Conservation (phyloP, 2,113 vertebrate species). For the Eptatretus burgeri region DNA sequence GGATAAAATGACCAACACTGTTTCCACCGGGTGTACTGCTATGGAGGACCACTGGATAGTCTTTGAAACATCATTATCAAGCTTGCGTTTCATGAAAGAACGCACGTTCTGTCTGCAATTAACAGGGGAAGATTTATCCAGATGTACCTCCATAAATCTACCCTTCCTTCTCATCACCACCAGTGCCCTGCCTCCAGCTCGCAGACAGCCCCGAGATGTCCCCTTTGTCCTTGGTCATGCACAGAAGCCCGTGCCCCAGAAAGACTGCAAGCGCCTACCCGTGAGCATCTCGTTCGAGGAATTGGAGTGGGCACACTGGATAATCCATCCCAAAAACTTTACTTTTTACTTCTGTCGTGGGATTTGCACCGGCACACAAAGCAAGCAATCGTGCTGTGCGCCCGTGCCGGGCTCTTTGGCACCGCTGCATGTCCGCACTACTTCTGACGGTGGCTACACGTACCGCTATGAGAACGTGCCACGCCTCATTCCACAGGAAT, state of each 20-base stretch:
- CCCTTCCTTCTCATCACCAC: no score
- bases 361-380: constrained; percentile 28
- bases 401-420: constrained; percentile 43
- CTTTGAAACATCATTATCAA: no score
- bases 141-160: no score
- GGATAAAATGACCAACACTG: no score
- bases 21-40: no score
- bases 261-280: constrained; percentile 27
- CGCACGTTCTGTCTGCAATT: no score
- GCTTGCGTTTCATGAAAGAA: no score
- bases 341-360: constrained; percentile 61
- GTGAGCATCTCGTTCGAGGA: constrained; percentile 58
- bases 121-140: no score
- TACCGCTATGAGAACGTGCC: constrained; percentile 56
- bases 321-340: constrained; percentile 41
- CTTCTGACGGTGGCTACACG: constrained; percentile 52
- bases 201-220: no score
- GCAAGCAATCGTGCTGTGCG: constrained; percentile 41
- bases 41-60: no score
- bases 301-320: constrained; percentile 71
- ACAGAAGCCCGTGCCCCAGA: not conserved
- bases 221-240: no score
- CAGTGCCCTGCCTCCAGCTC: no score
- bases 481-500: constrained; percentile 54
- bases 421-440: constrained; percentile 43